Conservation (phyloP, 1,140 invertebrate genomes). For the Protaetia brevitarsis region DNA sequence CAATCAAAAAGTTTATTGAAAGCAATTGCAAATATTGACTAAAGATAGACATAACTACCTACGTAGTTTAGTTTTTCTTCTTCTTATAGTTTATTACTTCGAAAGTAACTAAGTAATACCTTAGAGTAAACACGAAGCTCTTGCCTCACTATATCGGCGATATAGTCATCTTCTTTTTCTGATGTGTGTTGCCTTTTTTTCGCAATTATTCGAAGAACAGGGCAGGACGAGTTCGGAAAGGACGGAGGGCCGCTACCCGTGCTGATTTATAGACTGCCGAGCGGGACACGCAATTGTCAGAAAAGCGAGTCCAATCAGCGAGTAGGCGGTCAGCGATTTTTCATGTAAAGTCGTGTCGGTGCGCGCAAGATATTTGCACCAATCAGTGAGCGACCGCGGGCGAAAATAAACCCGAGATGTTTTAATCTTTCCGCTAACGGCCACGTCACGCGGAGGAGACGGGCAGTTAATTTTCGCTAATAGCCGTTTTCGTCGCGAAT, state of each 20-base stretch:
- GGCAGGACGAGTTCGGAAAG: no score
- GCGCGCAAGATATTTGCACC: constrained; percentile 16
- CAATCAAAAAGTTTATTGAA: no score
- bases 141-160: no score
- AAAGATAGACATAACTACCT: no score
- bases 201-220: not conserved
- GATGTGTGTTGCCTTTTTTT: constrained; percentile 15
- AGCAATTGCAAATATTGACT: no score
- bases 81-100: no score
- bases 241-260: not conserved
- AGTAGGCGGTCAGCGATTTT: constrained; percentile 21
- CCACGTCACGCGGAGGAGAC: no score
- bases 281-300: constrained; percentile 19
- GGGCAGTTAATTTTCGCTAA: no score
- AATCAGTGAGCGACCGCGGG: constrained; percentile 20
- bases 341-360: constrained; percentile 19
- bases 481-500: no score
- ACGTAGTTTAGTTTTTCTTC: no score
- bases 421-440: constrained; percentile 12
- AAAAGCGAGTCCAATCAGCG: constrained; percentile 21
- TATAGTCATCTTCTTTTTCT: constrained; percentile 10
- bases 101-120: no score
- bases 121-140: no score
- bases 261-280: constrained; percentile 9
- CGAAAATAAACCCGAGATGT: constrained; percentile 16